Evolutionary conservation across 2,797 vertebrate genomes (phyloP).

Genomic region (Percopsis omiscomaycus): DNA sequence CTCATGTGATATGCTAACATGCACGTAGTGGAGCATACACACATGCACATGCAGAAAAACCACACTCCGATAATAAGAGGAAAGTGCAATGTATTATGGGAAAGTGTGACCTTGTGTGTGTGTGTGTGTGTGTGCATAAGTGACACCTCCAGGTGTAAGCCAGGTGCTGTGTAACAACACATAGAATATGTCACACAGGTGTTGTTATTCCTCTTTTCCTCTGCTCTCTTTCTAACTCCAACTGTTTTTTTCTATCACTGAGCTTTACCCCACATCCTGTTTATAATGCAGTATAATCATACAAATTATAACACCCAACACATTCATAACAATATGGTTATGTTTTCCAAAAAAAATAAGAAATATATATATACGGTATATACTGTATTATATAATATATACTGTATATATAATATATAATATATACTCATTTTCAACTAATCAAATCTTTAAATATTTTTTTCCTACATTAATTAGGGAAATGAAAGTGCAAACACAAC

Average conservation of each 20-base stretch:
- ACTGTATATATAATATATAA: too few species aligned
- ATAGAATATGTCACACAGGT: conserved; percentile 30
- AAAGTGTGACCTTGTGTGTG: conserved; percentile 28
- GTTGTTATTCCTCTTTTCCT: conserved; percentile 20
- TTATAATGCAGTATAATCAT: too few species aligned
- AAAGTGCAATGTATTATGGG: conserved; percentile 30
- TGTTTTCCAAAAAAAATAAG: too few species aligned
- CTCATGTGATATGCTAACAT: not conserved
- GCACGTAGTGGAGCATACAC: not conserved
- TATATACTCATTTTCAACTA: too few species aligned
- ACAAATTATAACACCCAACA: too few species aligned
- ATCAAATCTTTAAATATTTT: too few species aligned
- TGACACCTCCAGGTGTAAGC: conserved; percentile 36
- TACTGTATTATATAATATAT: too few species aligned
- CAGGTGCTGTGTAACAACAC: conserved; percentile 39
- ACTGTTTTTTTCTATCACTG: conserved; percentile 39
- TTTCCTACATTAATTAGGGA: too few species aligned
- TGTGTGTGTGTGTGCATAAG: conserved; percentile 23
- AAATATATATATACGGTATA: too few species aligned
- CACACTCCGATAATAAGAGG: not conserved
- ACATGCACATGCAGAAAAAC: conserved; percentile 7
- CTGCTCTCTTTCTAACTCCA: conserved; percentile 45
- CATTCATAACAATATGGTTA: too few species aligned
- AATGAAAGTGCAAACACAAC: too few species aligned
- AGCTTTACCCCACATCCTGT: too few species aligned